Percentiles rank a stretch among this genome's conserved stretches.
These are phyloP conservation scores for Lepus europaeus DNA, from an alignment of 2,113 vertebrate genomes.

Conservation along the genomic window DNA sequence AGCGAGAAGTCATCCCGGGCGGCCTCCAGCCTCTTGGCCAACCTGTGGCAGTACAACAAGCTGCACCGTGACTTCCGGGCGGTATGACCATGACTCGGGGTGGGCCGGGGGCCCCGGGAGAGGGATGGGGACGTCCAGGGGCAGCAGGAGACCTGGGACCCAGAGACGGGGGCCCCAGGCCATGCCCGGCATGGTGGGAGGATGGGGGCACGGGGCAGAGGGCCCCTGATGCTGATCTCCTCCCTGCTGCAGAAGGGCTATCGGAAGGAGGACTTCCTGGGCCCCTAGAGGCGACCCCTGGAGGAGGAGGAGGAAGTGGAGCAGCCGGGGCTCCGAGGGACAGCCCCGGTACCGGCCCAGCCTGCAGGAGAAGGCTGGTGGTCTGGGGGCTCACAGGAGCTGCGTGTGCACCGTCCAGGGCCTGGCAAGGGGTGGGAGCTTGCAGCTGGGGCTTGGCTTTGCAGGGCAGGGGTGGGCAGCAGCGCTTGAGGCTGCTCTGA, in stretches of 20 bases:
- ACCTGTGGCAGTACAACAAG: constrained; percentile 97
- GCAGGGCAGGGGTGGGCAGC: constrained; percentile 52
- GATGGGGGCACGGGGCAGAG: too few relatives aligned
- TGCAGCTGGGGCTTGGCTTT: constrained; percentile 66
- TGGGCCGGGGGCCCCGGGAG: neutral
- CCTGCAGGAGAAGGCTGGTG: neutral
- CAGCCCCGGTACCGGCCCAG: neutral
- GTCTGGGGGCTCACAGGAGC: neutral
- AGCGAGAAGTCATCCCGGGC: constrained; percentile 91
- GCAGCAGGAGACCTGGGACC: neutral
- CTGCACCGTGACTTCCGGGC: constrained; percentile 92
- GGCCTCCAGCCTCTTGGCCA: constrained; percentile 93
- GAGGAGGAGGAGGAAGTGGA: neutral
- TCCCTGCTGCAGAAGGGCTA: constrained; percentile 88
- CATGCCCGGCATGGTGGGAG: neutral
- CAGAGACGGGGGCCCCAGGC: too few relatives aligned
- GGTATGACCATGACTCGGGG: constrained; percentile 83
- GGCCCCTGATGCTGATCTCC: neutral
- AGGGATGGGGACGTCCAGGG: fast-evolving
- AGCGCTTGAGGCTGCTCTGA: constrained; percentile 54
- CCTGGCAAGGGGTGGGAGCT: neutral
- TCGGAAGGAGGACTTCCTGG: constrained; percentile 90
- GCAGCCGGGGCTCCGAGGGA: neutral
- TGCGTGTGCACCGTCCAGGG: neutral
- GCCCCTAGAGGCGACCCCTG: constrained; percentile 57